Base-by-base conservation (phyloP, 1,140 invertebrate genomes). In the Leptopilina boulardi region DNA sequence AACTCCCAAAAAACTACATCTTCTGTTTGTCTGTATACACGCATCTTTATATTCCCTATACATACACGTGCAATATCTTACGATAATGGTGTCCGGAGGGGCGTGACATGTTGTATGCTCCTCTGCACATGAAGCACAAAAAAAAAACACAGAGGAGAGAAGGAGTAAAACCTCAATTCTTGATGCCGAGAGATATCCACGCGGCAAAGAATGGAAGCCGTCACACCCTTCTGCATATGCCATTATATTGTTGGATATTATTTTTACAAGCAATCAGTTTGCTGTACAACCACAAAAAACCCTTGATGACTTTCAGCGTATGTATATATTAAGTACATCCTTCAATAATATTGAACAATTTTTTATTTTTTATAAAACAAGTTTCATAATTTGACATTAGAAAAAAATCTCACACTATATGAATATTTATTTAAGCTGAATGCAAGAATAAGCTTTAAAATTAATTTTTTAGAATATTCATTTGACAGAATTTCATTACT, bases 301-400 rank as follows among this genome's bases (percentile, higher is more conserved):
- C n/a, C n/a, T 8, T 51, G 70, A 75, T 70, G 74, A 75, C 42
- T 56, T 74, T 74, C 34, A 41, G 19, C 38, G 38, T 70, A n/a
- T n/a, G n/a, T n/a, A n/a, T n/a, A n/a, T n/a, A n/a, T n/a, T n/a
- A n/a, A n/a, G n/a, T n/a, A n/a, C n/a, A n/a, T n/a, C n/a, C n/a
- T n/a, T n/a, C n/a, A n/a, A n/a, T n/a, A n/a, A n/a, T n/a, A n/a
- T n/a, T n/a, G n/a, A n/a, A n/a, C n/a, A n/a, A n/a, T n/a, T n/a
- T n/a, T n/a, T n/a, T n/a, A n/a, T n/a, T n/a, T n/a, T n/a, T n/a
- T n/a, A n/a, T n/a, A n/a, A n/a, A n/a, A n/a, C n/a, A n/a, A n/a
- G n/a, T n/a, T n/a, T n/a, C n/a, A n/a, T n/a, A n/a, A n/a, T n/a
- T n/a, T n/a, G n/a, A n/a, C n/a, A n/a, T n/a, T n/a, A n/a, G n/a